Base-by-base conservation (phyloP, 2,888 invertebrate genomes). In the Dryobota labecula region DNA sequence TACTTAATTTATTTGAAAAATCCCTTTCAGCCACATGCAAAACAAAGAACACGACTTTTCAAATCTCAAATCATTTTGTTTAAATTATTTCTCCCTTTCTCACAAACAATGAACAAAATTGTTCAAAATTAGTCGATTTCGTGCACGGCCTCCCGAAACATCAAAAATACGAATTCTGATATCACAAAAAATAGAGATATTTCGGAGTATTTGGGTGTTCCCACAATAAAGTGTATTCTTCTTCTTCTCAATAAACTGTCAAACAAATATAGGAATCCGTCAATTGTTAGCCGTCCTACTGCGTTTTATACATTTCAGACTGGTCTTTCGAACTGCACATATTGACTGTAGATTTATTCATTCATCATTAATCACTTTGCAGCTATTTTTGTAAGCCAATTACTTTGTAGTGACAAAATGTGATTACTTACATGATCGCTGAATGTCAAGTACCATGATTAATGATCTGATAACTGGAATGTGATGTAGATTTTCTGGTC, bases 361-460 rank as follows among this genome's bases (percentile, higher is more conserved):
- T 76, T 49, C 33, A 51, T 51, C 67, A 78, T 78, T 78, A 64
- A 78, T 78, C 67, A 79, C 33, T 58, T 63, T 33, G 43, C 36
- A 63, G 63, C 51, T 64, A 78, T 79, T 79, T 68, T 54, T 73
- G 75, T 51, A 51, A 58, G 63, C 51, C 63, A 77, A 74, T 80
- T 77, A 80, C 69, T 54, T 27, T 56, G 70, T 70, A 70, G 72
- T 60, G 70, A 77, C 73, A 84, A 83, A 77, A 73, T 78, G 41
- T 79, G 75, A 78, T 78, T 78, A 56, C 80, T 64, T 78, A 76
- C 49, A 15, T 75, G 73, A 67, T 76, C 45, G 61, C 18, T 66
- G 67, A 65, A 61, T 75, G 82, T 75, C 82, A 80, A 60, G 60
- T 36, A n/a, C 27, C 66, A 51, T 74, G 82, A 82, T 83, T 73